phyloP scores from a whole-genome alignment of 2,113 vertebrate species.

The Zosterops hypoxanthus region DNA sequence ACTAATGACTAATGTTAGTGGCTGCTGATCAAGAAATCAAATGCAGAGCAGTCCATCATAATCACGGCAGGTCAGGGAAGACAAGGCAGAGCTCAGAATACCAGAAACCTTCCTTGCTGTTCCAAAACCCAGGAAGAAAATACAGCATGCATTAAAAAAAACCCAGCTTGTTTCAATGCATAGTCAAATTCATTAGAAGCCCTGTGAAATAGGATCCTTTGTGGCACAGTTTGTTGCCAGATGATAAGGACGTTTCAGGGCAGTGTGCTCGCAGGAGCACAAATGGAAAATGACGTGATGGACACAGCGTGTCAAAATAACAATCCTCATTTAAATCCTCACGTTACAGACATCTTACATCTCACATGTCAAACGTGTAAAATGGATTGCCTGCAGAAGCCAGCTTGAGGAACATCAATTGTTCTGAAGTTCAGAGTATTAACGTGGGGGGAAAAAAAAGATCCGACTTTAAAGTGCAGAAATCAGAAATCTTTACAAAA shows the following conservation, averaged over 20 bases:
- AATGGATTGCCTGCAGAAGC: slow-evolving; percentile 13
- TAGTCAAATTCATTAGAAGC: background rate
- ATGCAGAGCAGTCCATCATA: slow-evolving; percentile 8
- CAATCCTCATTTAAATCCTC: background rate
- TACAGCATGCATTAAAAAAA: background rate
- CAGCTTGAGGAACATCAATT: background rate
- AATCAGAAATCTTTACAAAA: slow-evolving; percentile 9
- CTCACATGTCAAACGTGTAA: slow-evolving; percentile 40
- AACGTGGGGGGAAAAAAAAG: background rate
- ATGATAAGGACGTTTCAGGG: background rate
- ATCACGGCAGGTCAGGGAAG: background rate
- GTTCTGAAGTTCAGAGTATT: slow-evolving; percentile 8
- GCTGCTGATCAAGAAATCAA: slow-evolving; percentile 56
- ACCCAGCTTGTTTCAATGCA: background rate
- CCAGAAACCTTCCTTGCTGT: background rate
- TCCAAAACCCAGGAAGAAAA: background rate
- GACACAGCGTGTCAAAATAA: slow-evolving; percentile 30
- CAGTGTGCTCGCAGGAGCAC: background rate
- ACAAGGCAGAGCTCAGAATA: background rate
- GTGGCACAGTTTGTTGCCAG: slow-evolving; percentile 22
- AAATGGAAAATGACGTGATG: slow-evolving; percentile 9
- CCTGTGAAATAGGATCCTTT: background rate
- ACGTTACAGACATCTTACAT: background rate
- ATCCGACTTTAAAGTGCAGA: background rate
- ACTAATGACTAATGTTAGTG: slow-evolving; percentile 8